Evolutionary conservation across 1,140 invertebrate genomes (phyloP), one percentile per base, ranked within the genome.

Genomic region (Papilio xuthus): DNA sequence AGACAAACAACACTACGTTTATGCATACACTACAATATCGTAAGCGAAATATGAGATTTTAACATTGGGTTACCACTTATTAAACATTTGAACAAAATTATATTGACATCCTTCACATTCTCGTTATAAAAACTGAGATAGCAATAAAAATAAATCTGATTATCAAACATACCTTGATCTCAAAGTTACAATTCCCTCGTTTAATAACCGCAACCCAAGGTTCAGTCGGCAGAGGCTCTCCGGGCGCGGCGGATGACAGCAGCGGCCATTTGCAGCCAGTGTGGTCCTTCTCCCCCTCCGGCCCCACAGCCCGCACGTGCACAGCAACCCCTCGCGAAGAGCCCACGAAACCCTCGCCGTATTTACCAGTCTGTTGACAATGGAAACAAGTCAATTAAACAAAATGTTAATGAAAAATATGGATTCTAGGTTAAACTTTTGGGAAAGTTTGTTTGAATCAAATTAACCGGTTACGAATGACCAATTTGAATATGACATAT

Each of bases 131-230:
- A 47, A 9, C 44, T 47, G 12, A 12, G 44, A 9, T 15, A 47
- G 4, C 12, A 47, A 47, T 47, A 47, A 13, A 47, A 10, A 47
- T 1, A 23, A 20, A 20, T 23, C 12, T 53, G n/a, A 20, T 18
- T 50, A 63, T 63, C 12, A 12, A 23, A 32, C 50, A 47, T 70
- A 95, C 94, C 92, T 97, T 98, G 69, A 95, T 95, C 85, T 97
- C 96, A 87, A 97, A 97, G 82, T 96, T 96, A 90, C 97, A 98
- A 23, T 90, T 94, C 32, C 97, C 97, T 20, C 97, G 90, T 81
- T 95, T 95, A 4, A 97, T 96, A 70, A 98, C 91, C 1, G 97
- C 97, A 76, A 98, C 96, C 97, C 97, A 98, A 0, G 96, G 94
- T 53, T 89, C 90, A 0, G 88, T 86, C n/a, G 94, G 94, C 32